Base-by-base conservation (phyloP, 2,113 vertebrate species). In the Micronisus gabar region DNA sequence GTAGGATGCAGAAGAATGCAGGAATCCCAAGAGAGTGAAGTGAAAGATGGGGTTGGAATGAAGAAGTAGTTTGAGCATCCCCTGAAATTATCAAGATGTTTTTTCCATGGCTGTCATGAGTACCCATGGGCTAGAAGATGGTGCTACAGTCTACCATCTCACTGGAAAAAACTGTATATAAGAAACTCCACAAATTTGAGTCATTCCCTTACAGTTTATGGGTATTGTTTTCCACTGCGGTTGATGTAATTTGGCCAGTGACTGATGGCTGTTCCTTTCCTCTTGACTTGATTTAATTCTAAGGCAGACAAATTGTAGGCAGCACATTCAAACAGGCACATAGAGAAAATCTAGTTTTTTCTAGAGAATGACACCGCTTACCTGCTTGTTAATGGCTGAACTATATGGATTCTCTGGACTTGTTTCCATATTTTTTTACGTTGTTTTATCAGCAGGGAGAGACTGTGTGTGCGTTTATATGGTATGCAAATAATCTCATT, bases 251-350 rank as follows among this genome's bases (percentile, higher is more conserved):
- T 40, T 68, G 61, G 21, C 34, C 66, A 56, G 3, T 56, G 74
- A 85, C 15, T 85, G 87, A 88, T 93, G 70, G 53, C 27, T 95
- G 40, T 47, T 81, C 48, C 45, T 93, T 80, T 82, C 61, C 68
- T 53, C 70, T 82, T 22, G 61, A 16, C 53, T 91, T 90, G 91
- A 93, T 94, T 93, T 93, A 93, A 93, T 96, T 93, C 30, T 21
- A 14, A 95, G 66, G 66, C 81, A 96, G 78, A 94, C 36, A 91
- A 71, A 93, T 61, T 65, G 40, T 82, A 93, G 78, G 73, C 84
- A 89, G 62, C 62, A 56, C 87, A 61, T 8, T 18, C 18, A 88
- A 63, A 52, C 43, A 26, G 52, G 34, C 75, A 62, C 27, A 41
- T 4, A 58, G 47, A 84, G 36, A 45, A 95, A 92, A 90, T 92